Conservation (phyloP, 1,140 invertebrate species). For the Bombyx mori region DNA sequence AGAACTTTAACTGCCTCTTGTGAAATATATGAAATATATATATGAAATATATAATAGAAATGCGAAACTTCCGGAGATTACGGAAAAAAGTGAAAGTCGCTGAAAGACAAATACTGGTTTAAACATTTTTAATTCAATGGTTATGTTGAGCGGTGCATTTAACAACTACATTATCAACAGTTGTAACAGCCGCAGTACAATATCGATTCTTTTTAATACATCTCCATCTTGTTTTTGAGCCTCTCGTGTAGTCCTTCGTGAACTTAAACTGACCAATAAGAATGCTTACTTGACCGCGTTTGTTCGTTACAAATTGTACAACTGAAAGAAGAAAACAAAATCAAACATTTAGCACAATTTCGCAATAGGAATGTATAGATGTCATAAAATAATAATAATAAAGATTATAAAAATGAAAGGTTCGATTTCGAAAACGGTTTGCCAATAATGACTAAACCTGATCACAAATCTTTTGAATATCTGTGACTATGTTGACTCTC, state of each 20-base stretch:
- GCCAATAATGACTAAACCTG: too few species aligned
- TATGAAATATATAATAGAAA: too few species aligned
- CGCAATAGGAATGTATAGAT: constrained; percentile 3
- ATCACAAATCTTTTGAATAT: too few species aligned
- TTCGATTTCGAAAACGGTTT: too few species aligned
- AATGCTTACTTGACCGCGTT: constrained; percentile 33
- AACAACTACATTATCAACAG: constrained; percentile 9
- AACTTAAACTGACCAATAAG: constrained; percentile 31
- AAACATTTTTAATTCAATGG: constrained; percentile 6
- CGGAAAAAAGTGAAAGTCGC: too few species aligned
- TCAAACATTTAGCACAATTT: not conserved
- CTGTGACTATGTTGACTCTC: too few species aligned
- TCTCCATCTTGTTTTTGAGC: constrained; percentile 24
- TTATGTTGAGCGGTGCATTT: constrained; percentile 13
- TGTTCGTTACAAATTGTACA: constrained; percentile 39
- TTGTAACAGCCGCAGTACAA: constrained; percentile 19
- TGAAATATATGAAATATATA: too few species aligned
- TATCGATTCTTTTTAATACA: constrained; percentile 20
- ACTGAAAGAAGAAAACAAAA: not conserved
- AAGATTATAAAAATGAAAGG: too few species aligned
- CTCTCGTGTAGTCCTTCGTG: constrained; percentile 41
- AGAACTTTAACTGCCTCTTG: too few species aligned
- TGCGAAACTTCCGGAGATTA: too few species aligned
- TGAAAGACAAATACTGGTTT: too few species aligned
- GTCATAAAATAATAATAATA: not conserved